Conservation (phyloP, 2,797 vertebrate species). For the Lates japonicus region DNA sequence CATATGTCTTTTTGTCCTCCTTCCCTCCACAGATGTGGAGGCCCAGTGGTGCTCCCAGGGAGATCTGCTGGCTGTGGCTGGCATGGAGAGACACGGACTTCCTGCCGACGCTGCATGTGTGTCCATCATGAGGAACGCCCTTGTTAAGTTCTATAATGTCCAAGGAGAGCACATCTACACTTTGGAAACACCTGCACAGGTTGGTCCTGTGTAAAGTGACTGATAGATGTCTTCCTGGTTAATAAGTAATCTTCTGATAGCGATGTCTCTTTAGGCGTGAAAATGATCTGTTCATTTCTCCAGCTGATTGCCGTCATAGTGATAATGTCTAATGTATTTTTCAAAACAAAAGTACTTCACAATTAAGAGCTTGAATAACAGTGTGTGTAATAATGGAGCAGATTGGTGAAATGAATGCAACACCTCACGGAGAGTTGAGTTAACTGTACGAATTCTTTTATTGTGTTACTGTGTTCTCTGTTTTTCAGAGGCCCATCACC, state of each 20-base stretch:
- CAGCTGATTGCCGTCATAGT: too few relatives aligned
- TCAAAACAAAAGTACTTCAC: background rate
- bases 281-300: background rate
- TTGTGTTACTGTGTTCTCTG: too few relatives aligned
- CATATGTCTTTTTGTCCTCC: background rate
- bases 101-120: slow-evolving; percentile 88
- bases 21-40: slow-evolving; percentile 90
- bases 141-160: slow-evolving; percentile 98
- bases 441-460: background rate
- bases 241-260: background rate
- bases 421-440: background rate
- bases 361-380: background rate
- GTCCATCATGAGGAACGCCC: slow-evolving; percentile 91
- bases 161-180: slow-evolving; percentile 98
- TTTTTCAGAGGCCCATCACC: slow-evolving; percentile 94
- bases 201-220: slow-evolving; percentile 59
- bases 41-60: slow-evolving; percentile 99
- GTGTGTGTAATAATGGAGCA: background rate
- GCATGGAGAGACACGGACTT: slow-evolving; percentile 93
- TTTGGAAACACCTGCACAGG: slow-evolving; percentile 97
- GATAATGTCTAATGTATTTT: background rate
- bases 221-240: background rate
- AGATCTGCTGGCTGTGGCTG: slow-evolving; percentile 96
- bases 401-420: background rate
- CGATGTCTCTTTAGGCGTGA: background rate